A percentile compares a stretch with the other conserved stretches of the same genome.
These are phyloP conservation scores for Lophius americanus DNA, from an alignment of 2,797 vertebrate genomes.

Conservation along the genomic window DNA sequence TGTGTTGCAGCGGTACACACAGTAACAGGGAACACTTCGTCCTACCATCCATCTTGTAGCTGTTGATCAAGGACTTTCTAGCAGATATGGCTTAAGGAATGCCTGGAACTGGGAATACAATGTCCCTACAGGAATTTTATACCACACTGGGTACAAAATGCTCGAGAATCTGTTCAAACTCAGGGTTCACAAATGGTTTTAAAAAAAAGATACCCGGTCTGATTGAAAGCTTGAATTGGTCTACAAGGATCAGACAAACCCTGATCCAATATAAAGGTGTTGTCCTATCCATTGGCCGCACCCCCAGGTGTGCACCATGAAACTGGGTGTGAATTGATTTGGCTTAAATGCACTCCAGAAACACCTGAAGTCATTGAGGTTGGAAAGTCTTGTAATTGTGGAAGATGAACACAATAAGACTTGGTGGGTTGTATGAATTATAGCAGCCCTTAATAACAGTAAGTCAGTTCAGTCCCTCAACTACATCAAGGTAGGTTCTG, in stretches of 20 bases:
- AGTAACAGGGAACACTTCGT: slow-evolving; percentile 54
- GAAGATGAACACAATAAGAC: no score
- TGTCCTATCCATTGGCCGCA: background rate
- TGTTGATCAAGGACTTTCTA: slow-evolving; percentile 44
- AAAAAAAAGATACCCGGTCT: background rate
- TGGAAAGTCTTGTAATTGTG: background rate
- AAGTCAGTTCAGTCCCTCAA: no score
- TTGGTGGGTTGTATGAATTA: no score
- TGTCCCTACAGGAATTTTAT: background rate
- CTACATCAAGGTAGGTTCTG: no score
- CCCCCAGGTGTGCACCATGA: background rate
- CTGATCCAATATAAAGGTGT: no score
- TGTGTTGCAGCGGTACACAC: slow-evolving; percentile 53
- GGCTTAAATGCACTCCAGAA: background rate
- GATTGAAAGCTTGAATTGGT: no score
- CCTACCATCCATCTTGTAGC: slow-evolving; percentile 44
- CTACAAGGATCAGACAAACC: no score
- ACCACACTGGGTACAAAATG: background rate
- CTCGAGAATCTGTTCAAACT: background rate
- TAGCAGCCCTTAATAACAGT: no score
- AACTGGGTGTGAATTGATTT: background rate
- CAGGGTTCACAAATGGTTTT: background rate
- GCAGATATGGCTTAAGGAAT: slow-evolving; percentile 36
- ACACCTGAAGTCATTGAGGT: background rate
- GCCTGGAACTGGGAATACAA: slow-evolving; percentile 39